Base-by-base conservation (phyloP, 1,140 invertebrate genomes). In the Drosophila kanapiae region DNA sequence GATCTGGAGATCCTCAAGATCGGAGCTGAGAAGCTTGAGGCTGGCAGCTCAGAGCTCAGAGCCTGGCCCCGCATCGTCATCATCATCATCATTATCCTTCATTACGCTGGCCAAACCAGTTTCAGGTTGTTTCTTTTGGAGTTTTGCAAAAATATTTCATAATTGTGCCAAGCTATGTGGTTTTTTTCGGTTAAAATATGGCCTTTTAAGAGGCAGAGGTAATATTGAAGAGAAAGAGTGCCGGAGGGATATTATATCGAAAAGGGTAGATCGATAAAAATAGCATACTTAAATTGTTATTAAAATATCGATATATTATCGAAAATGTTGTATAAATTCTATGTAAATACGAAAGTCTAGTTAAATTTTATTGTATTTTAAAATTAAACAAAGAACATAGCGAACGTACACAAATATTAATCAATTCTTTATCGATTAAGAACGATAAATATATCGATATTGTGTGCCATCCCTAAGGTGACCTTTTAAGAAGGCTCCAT, bases 61-160 rank as follows among this genome's bases (percentile, higher is more conserved):
- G 69, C 53, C 68, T 72, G 67, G 67, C 18, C 69, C 51, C 45
- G 45, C 45, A 72, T 74, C 68, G 56, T 74, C 70, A 74, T 74
- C 70, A 74, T 74, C 70, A 88, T 88, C 88, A 91, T 91, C 88
- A 91, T 91, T 91, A 91, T 91, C 88, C 88, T 88, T 91, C 88
- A 91, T 91, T 91, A 91, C 74, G 69, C 59, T 70, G 57, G 37
- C 47, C 63, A 33, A 84, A 88, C 86, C 75, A 78, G 85, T 85
- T 88, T 54, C 37, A 33, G 43, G 43, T 72, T 53, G 63, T 43
- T 61, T 63, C 49, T 48, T 59, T 77, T 70, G 62, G 43, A 60
- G 60, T 69, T 72, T 78, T 83, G 68, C 75, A 59, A 80, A 91
- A 90, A 79, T 78, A 90, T 91, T 86, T 90, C 76, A 90, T 91